These are phyloP conservation scores for Sebastes diaconus DNA, from an alignment of 2,797 vertebrate species.

Conservation along the genomic window DNA sequence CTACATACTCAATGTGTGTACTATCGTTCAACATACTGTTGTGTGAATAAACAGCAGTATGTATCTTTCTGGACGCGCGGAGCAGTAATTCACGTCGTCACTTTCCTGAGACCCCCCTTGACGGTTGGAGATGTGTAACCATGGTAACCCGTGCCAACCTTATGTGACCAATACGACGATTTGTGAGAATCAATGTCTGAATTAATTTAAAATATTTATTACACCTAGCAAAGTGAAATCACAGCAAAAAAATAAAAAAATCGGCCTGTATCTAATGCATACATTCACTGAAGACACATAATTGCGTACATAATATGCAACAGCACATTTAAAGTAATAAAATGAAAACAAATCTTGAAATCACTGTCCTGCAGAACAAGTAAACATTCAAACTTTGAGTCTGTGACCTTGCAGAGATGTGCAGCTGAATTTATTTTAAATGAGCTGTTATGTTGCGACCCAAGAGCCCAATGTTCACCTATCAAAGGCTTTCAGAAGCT, in stretches of 20 bases:
- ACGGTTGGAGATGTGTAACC: too few species aligned
- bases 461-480: slow-evolving; percentile 44
- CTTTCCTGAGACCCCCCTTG: too few species aligned
- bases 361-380: slow-evolving; percentile 11
- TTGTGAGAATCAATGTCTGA: too few species aligned
- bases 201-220: too few species aligned
- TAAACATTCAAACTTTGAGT: slow-evolving; percentile 38
- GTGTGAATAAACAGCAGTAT: too few species aligned
- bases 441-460: slow-evolving; percentile 16
- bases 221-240: too few species aligned
- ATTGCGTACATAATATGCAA: neutral
- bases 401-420: slow-evolving; percentile 35
- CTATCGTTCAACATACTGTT: too few species aligned
- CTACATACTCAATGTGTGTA: too few species aligned
- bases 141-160: too few species aligned
- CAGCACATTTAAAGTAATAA: neutral
- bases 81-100: too few species aligned
- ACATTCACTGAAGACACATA: neutral
- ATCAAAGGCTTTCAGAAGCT: slow-evolving; percentile 33
- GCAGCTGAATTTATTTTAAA: slow-evolving; percentile 24
- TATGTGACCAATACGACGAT: fast-evolving
- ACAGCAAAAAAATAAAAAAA: too few species aligned
- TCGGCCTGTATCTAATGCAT: neutral
- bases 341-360: neutral
- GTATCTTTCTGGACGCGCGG: too few species aligned